These are phyloP conservation scores for Austrolebias charrua DNA, from an alignment of 2,797 vertebrate species.

Conservation along the genomic window DNA sequence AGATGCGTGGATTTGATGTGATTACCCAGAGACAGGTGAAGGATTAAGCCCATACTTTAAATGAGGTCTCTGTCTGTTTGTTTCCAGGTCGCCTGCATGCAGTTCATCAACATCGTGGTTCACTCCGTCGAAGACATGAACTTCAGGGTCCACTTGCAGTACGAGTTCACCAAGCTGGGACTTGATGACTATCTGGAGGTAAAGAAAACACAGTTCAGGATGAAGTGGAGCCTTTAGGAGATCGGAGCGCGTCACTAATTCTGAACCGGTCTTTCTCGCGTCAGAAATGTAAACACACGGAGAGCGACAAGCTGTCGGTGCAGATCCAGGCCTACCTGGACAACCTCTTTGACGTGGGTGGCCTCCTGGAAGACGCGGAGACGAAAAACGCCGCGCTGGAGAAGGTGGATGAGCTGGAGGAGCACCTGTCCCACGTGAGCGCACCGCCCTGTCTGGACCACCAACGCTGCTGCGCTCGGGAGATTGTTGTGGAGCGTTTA, in stretches of 20 bases:
- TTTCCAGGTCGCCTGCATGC: slow-evolving; percentile 93
- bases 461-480: slow-evolving; percentile 51
- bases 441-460: slow-evolving; percentile 62
- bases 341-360: slow-evolving; percentile 96
- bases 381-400: slow-evolving; percentile 97
- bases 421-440: slow-evolving; percentile 95
- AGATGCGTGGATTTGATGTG: neutral
- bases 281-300: slow-evolving; percentile 95
- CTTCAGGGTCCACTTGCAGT: slow-evolving; percentile 94
- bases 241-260: neutral
- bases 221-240: neutral
- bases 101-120: slow-evolving; percentile 97
- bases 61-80: neutral
- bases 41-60: neutral
- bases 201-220: slow-evolving; percentile 11
- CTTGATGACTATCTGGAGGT: slow-evolving; percentile 93
- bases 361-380: slow-evolving; percentile 94
- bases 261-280: slow-evolving; percentile 3
- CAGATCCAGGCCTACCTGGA: slow-evolving; percentile 99
- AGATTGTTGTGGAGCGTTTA: slow-evolving; percentile 60
- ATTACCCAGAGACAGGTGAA: neutral
- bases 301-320: slow-evolving; percentile 97
- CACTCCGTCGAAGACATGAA: slow-evolving; percentile 99
- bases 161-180: slow-evolving; percentile 90
- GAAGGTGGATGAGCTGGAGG: slow-evolving; percentile 97